Evolutionary conservation across 2,113 vertebrate species (phyloP).

Genomic region (Otis tarda): DNA sequence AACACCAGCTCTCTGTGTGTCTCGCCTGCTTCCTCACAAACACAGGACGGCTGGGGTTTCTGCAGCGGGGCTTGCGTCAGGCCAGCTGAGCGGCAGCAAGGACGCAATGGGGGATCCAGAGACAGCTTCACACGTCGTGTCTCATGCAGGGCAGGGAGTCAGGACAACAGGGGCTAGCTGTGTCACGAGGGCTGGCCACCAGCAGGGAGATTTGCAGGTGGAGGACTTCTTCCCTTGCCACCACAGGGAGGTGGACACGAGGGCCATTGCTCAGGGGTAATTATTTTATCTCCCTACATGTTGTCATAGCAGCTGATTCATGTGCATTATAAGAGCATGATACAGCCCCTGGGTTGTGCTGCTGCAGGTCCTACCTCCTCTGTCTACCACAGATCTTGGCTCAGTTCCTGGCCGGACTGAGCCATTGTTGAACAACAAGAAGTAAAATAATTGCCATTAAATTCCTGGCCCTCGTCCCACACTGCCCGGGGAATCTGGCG

Average conservation of each 20-base stretch:
- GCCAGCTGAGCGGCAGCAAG: not conserved
- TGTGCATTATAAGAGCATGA: not conserved
- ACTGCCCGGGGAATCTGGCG: not conserved
- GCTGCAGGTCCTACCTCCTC: not conserved
- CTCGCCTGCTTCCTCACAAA: not conserved
- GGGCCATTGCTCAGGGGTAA: not conserved
- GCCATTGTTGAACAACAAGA: not conserved
- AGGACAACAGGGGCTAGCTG: not conserved
- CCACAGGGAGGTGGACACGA: not conserved
- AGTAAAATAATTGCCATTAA: not conserved
- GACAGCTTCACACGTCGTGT: accelerated
- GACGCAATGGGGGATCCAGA: not conserved
- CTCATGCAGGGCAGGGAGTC: not conserved
- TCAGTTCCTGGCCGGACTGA: not conserved
- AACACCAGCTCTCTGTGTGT: not conserved
- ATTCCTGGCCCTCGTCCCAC: not conserved
- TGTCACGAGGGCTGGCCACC: accelerated
- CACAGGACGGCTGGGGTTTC: accelerated
- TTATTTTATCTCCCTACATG: not conserved
- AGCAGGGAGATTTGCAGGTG: not conserved
- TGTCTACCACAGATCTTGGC: not conserved
- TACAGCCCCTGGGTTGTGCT: accelerated
- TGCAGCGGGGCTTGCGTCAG: not conserved
- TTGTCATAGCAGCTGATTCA: not conserved
- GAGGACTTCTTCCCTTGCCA: not conserved